Evolutionary conservation across 2,888 invertebrate species (phyloP).

Genomic region (Lissonota sp.): DNA sequence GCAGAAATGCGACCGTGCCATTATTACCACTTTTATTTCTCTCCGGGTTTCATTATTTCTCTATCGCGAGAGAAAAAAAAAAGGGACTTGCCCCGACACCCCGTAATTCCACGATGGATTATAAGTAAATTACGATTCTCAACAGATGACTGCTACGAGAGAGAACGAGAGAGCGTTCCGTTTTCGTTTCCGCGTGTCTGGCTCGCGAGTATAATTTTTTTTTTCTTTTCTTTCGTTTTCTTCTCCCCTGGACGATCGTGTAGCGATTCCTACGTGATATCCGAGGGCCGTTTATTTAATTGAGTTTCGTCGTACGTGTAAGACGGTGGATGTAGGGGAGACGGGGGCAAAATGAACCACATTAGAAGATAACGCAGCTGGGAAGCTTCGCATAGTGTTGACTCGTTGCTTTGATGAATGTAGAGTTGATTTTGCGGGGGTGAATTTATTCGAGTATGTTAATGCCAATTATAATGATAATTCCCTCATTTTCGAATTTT

Average conservation of each 20-base stretch:
- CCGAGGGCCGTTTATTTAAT: slow-evolving; percentile 51
- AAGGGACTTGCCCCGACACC: slow-evolving; percentile 2
- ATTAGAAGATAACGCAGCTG: neutral
- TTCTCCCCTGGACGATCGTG: slow-evolving; percentile 24
- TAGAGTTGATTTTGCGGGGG: no score
- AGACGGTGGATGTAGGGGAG: slow-evolving; percentile 14
- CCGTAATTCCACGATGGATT: slow-evolving; percentile 54
- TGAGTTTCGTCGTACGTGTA: slow-evolving; percentile 42
- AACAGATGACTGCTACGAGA: neutral
- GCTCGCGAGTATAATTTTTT: neutral
- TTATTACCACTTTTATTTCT: slow-evolving; percentile 1
- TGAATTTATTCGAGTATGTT: no score
- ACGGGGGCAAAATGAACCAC: slow-evolving; percentile 15
- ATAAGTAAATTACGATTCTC: slow-evolving; percentile 58
- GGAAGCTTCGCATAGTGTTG: no score
- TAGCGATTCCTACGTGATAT: slow-evolving; percentile 52
- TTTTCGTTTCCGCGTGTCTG: slow-evolving; percentile 8
- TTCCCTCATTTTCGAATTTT: no score
- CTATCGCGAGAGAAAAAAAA: neutral
- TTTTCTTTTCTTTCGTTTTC: slow-evolving; percentile 8
- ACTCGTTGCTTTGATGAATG: no score
- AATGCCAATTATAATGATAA: no score
- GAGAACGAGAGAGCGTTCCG: neutral
- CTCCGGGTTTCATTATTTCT: slow-evolving; percentile 17
- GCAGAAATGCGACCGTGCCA: slow-evolving; percentile 43